These are phyloP conservation scores for Etia nguti DNA, from an alignment of 2,113 vertebrate genomes.

Conservation along the genomic window DNA sequence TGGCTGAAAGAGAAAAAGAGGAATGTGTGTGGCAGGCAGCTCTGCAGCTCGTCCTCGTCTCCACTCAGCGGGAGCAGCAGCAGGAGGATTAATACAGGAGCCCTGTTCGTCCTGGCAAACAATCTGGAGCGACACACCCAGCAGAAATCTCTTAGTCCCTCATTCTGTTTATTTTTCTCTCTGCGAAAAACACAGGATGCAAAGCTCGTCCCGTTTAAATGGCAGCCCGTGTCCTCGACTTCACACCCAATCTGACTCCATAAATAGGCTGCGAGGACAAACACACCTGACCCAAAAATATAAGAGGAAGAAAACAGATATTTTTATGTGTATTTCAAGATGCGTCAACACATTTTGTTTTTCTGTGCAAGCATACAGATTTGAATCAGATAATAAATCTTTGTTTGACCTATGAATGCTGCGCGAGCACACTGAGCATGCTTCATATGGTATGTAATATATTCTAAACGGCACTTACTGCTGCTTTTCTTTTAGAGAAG, in stretches of 20 bases:
- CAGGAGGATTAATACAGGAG: conserved; percentile 51
- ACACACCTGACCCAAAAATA: neutral
- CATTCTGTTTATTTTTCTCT: neutral
- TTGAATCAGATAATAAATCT: neutral
- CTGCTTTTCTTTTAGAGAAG: neutral
- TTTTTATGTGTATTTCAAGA: neutral
- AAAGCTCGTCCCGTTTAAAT: conserved; percentile 1
- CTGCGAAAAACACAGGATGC: neutral
- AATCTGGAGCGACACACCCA: conserved; percentile 39
- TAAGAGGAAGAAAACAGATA: neutral
- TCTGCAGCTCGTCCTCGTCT: conserved; percentile 28
- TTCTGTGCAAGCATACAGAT: neutral
- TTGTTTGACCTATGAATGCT: neutral
- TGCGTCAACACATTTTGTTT: neutral
- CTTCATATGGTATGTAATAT: neutral
- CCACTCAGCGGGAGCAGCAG: conserved; percentile 43
- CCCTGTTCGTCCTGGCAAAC: conserved; percentile 17
- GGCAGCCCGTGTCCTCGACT: neutral
- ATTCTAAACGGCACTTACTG: neutral
- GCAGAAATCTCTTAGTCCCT: neutral
- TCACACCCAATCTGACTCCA: conserved; percentile 1
- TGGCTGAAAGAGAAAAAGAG: neutral
- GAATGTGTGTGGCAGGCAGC: neutral
- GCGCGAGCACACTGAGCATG: neutral
- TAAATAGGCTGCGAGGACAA: neutral